These are phyloP conservation scores for Crocidura indochinensis DNA, from an alignment of 2,797 vertebrate genomes.

Conservation along the genomic window DNA sequence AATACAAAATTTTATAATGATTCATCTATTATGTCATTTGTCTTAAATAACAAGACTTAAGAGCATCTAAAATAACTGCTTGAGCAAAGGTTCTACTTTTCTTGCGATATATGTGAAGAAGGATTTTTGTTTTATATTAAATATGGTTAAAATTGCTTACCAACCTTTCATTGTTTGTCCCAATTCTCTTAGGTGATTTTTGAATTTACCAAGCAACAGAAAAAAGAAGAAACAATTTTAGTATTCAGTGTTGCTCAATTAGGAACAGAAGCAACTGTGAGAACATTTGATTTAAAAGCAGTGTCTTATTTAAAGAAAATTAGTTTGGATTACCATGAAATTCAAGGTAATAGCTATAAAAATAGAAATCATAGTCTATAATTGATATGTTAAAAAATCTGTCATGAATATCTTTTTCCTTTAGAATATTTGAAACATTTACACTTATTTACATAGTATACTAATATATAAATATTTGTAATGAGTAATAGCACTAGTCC, in stretches of 20 bases:
- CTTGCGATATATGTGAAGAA: not conserved
- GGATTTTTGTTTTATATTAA: slow-evolving; percentile 27
- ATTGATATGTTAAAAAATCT: not conserved
- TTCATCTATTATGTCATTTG: slow-evolving; percentile 1
- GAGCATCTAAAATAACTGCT: not conserved
- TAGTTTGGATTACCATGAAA: slow-evolving; percentile 94
- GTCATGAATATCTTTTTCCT: not conserved
- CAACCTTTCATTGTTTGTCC: slow-evolving; percentile 39
- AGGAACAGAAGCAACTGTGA: slow-evolving; percentile 94
- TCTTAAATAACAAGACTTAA: slow-evolving; percentile 32
- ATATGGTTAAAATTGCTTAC: not conserved
- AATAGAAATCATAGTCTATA: slow-evolving; percentile 11
- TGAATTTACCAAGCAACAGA: slow-evolving; percentile 94
- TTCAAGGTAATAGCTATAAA: slow-evolving; percentile 90
- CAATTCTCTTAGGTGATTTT: slow-evolving; percentile 92
- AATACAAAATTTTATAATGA: not conserved
- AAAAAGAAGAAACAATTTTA: slow-evolving; percentile 93
- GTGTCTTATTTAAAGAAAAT: slow-evolving; percentile 94
- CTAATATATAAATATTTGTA: slow-evolving; percentile 15
- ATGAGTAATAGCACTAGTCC: slow-evolving; percentile 15
- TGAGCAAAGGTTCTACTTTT: not conserved
- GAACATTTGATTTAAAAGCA: slow-evolving; percentile 92
- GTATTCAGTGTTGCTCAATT: slow-evolving; percentile 94
- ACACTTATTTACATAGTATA: not conserved
- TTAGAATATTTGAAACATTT: slow-evolving; percentile 28